Evolutionary conservation across 2,888 invertebrate species (phyloP).

Genomic region (Onthophagus sagittarius): DNA sequence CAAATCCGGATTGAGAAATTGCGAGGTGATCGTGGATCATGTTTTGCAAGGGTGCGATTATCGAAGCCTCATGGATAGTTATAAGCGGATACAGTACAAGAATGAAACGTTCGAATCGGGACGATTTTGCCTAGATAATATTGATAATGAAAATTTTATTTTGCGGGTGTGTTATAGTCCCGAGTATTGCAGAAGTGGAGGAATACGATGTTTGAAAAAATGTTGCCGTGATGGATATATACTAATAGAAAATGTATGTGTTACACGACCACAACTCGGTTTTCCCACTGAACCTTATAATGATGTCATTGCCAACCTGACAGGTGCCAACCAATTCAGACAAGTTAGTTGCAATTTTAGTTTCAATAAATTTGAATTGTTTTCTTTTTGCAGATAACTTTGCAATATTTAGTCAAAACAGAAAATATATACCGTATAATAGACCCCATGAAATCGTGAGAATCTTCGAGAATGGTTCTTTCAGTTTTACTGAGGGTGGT

Average conservation of each 20-base stretch:
- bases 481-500: constrained; percentile 19
- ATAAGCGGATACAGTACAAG: not conserved
- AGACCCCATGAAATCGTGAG: constrained; percentile 20
- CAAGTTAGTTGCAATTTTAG: too few relatives aligned
- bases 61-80: constrained; percentile 6
- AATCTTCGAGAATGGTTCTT: constrained; percentile 27
- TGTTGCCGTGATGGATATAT: constrained; percentile 57
- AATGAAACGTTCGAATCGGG: constrained; percentile 12
- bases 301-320: constrained; percentile 11
- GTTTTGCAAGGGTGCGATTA: not conserved
- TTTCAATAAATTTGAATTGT: not conserved
- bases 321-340: too few relatives aligned
- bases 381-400: constrained; percentile 25
- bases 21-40: constrained; percentile 34
- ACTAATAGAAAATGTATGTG: constrained; percentile 40
- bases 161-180: constrained; percentile 32
- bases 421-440: constrained; percentile 18
- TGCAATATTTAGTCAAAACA: constrained; percentile 22
- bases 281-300: constrained; percentile 32
- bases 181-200: constrained; percentile 20
- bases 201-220: constrained; percentile 49
- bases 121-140: constrained; percentile 32
- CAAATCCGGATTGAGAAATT: constrained; percentile 34
- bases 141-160: constrained; percentile 21
- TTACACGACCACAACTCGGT: constrained; percentile 34